Percentiles rank a stretch among this genome's conserved stretches.
Evolutionary conservation across 2,888 invertebrate genomes (phyloP).

Genomic region (Clitarchus hookeri): DNA sequence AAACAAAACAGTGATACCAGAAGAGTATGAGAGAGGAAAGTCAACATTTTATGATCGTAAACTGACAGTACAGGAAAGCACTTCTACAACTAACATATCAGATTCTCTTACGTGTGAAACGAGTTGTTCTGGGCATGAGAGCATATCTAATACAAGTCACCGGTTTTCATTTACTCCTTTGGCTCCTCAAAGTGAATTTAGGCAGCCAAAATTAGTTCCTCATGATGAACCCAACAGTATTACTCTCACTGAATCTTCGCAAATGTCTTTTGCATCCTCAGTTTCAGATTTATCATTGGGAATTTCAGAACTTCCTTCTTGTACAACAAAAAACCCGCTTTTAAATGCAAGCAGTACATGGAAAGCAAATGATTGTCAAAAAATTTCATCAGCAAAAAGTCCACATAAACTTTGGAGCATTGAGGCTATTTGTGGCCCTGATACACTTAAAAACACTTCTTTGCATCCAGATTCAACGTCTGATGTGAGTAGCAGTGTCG

Average conservation of each 20-base stretch:
- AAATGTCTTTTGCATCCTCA: not conserved
- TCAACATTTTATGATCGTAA: not conserved
- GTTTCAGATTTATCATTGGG: not conserved
- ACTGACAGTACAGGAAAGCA: not conserved
- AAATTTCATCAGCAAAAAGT: constrained; percentile 30
- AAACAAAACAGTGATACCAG: too few species aligned
- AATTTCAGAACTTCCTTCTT: not conserved
- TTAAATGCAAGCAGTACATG: not conserved
- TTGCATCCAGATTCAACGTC: not conserved
- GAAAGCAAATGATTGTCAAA: not conserved
- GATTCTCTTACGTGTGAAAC: not conserved
- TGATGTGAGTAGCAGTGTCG: not conserved
- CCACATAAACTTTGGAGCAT: constrained; percentile 48
- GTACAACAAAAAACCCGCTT: not conserved
- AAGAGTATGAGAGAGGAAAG: too few species aligned
- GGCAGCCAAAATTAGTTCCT: not conserved
- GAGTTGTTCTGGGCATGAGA: not conserved
- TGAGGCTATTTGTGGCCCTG: constrained; percentile 47
- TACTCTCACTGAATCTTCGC: constrained; percentile 10
- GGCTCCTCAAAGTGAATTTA: not conserved
- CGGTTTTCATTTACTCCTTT: not conserved
- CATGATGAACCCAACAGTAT: not conserved
- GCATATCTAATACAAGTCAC: not conserved
- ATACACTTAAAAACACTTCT: constrained; percentile 23
- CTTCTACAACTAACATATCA: not conserved